A percentile compares a stretch with the other conserved stretches of the same genome.
phyloP scores from a whole-genome alignment of 30 jellyfish, hydroid and myxozoan species.

The Pelagia noctiluca region DNA sequence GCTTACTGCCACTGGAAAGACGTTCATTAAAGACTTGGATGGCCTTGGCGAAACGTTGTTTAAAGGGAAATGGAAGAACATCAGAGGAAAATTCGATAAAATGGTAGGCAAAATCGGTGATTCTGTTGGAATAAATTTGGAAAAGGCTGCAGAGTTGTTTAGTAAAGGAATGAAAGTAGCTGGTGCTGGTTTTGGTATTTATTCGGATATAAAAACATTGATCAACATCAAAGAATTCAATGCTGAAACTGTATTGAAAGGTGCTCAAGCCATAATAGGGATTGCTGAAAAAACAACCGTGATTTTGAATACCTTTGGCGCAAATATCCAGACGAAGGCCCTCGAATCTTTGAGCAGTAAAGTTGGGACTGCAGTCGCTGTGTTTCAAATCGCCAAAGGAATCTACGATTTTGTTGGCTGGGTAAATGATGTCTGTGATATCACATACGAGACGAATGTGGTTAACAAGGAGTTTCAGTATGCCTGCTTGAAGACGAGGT shows the following conservation, averaged over 20 bases:
- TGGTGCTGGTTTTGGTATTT: slow-evolving; percentile 56
- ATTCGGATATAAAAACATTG: slow-evolving; percentile 62
- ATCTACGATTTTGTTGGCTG: slow-evolving; percentile 78
- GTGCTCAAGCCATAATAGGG: slow-evolving; percentile 61
- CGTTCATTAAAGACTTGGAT: slow-evolving; percentile 80
- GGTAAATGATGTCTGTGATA: slow-evolving; percentile 90
- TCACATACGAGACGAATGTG: slow-evolving; percentile 69
- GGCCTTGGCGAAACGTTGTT: slow-evolving; percentile 71
- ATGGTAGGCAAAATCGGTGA: slow-evolving; percentile 64
- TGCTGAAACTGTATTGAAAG: slow-evolving; percentile 66
- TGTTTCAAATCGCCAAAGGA: slow-evolving; percentile 80
- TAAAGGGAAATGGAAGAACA: slow-evolving; percentile 80
- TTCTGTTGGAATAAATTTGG: slow-evolving; percentile 78
- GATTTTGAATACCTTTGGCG: slow-evolving; percentile 79
- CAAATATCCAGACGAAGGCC: slow-evolving; percentile 60
- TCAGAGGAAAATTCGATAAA: slow-evolving; percentile 70
- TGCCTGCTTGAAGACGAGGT: slow-evolving; percentile 68
- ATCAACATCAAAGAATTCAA: slow-evolving; percentile 79
- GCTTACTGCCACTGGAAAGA: slow-evolving; percentile 67
- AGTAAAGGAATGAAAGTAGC: slow-evolving; percentile 66
- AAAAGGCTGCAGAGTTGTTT: slow-evolving; percentile 76
- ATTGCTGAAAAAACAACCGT: slow-evolving; percentile 55
- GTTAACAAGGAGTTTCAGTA: slow-evolving; percentile 58
- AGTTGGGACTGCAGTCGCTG: slow-evolving; percentile 52
- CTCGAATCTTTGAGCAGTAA: slow-evolving; percentile 22